Base-by-base conservation (phyloP, 2,113 vertebrate genomes). In the Synchiropus splendidus region DNA sequence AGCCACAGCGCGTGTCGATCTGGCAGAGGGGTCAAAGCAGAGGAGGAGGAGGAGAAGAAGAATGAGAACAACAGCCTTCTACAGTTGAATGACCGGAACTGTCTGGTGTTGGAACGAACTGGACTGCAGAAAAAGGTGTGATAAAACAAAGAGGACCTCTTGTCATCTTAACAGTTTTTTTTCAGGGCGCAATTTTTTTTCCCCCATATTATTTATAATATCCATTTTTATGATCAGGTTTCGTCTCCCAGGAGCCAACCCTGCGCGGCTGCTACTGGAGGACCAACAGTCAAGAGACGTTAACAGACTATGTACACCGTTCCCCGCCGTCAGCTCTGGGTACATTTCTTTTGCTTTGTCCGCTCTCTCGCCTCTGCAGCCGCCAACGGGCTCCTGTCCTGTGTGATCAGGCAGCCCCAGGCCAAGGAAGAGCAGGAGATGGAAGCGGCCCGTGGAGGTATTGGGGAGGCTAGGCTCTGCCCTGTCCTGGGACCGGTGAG, bases 301-400 rank as follows among this genome's bases (percentile, higher is more conserved):
- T 87, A 94, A 93, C 91, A 92, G 91, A 98, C 89, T 97, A 98
- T 97, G 88, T 97, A 97, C 93, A 97, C 90, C 91, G 92, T 90
- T 92, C 88, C 92, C 89, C 75, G 77, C 77, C 59, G 66, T 70
- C 75, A 88, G 92, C 89, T 91, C 92, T 64, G 57, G 88, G 87
- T 91, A 56, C 18, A 69, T 67, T 72, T 55, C 39, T 48, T 51
- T 69, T 67, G 65, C 70, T 60, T 43, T 42, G 46, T 67, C 69
- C 87, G 10, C 88, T 89, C 89, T 89, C 88, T 89, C 86, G 87
- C 89, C 91, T 90, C 90, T 87, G 90, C 89, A 82, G 85, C 87
- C 89, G 80, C 88, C 90, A 87, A 89, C 86, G 86, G 86, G 45
- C 62, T 85, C 89, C 89, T 87, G 87, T 89, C 88, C 89, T 10